phyloP scores from a whole-genome alignment of 2,888 invertebrate species.

The Drosophila neutralis region DNA sequence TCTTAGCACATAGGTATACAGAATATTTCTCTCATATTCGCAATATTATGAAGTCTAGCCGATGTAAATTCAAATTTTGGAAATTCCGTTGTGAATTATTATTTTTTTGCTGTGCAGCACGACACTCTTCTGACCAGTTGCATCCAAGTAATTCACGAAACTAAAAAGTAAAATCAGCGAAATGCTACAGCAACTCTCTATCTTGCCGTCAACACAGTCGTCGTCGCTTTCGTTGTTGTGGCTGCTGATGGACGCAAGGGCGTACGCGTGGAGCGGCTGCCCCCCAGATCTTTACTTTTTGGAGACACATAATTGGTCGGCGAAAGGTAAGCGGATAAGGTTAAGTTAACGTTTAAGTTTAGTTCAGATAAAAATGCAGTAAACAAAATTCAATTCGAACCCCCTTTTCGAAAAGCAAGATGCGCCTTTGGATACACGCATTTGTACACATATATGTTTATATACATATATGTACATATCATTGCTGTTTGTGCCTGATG shows the following conservation, averaged over 20 bases:
- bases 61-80: constrained; percentile 10
- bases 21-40: not conserved
- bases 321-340: not conserved
- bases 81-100: constrained; percentile 29
- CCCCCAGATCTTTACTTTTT: not conserved
- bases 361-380: not conserved
- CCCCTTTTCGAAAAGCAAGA: not conserved
- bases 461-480: not conserved
- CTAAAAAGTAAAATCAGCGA: constrained; percentile 78
- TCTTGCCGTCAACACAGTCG: constrained; percentile 17
- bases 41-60: constrained; percentile 1
- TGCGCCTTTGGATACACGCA: not conserved
- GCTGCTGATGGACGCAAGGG: constrained; percentile 1
- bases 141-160: constrained; percentile 79
- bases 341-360: not conserved
- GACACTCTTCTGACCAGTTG: constrained; percentile 66
- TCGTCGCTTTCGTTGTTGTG: constrained; percentile 2
- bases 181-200: constrained; percentile 44
- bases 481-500: not conserved
- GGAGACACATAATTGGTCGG: not conserved
- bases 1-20: not conserved
- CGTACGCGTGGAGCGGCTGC: not conserved
- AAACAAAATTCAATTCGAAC: not conserved
- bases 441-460: not conserved
- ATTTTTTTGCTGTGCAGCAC: constrained; percentile 27